phyloP scores from a whole-genome alignment of 2,113 vertebrate genomes.

The Siphamia tubifer region DNA sequence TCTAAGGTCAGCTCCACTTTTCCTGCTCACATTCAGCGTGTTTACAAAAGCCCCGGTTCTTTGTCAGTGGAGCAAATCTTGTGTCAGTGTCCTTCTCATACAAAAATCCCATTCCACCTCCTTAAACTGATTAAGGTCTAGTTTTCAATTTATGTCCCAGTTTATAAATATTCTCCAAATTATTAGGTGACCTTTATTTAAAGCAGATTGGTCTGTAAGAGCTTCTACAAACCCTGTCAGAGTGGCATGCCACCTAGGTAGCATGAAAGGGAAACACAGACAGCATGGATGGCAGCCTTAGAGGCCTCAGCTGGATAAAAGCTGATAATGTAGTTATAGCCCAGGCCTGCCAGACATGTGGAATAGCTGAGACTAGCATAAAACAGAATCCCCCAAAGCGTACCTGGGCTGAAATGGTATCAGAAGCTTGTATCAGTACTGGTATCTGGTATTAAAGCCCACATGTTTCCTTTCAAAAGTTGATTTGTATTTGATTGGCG shows the following conservation, averaged over 20 bases:
- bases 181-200: constrained; percentile 22
- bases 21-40: neutral
- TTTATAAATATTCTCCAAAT: neutral
- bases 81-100: neutral
- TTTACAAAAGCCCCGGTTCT: neutral
- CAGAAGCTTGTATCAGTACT: neutral
- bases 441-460: neutral
- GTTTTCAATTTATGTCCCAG: neutral
- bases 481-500: constrained; percentile 29
- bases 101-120: neutral
- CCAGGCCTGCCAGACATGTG: neutral
- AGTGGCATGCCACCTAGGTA: constrained; percentile 22
- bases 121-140: constrained; percentile 24
- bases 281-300: constrained; percentile 13
- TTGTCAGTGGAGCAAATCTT: neutral
- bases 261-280: constrained; percentile 14
- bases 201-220: constrained; percentile 15
- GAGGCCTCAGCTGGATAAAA: constrained; percentile 36
- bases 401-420: constrained; percentile 11
- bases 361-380: constrained; percentile 6
- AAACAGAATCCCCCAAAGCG: neutral
- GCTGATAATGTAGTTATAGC: constrained; percentile 13
- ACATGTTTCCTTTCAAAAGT: neutral
- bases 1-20: constrained; percentile 12
- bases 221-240: constrained; percentile 10